These are phyloP conservation scores for Neria commutata DNA, from an alignment of 2,888 invertebrate species.

Conservation along the genomic window DNA sequence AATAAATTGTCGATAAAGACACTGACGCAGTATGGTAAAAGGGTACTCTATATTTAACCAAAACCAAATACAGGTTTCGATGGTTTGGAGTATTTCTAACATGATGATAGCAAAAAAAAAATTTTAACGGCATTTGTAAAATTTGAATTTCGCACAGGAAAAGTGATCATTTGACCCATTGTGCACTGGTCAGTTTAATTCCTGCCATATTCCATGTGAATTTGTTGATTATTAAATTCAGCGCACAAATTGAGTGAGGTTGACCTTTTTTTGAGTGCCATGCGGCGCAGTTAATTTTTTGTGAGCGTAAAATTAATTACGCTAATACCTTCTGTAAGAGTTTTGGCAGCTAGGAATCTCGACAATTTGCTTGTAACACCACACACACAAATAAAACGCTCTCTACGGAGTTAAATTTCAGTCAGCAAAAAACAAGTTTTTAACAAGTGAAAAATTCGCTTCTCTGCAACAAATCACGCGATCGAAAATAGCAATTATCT, in stretches of 20 bases:
- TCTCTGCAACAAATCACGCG: slow-evolving; percentile 16
- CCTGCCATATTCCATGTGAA: slow-evolving; percentile 6
- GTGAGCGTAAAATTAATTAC: slow-evolving; percentile 45
- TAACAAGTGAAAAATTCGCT: neutral
- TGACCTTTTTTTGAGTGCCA: slow-evolving; percentile 24
- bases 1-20: no score
- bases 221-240: slow-evolving; percentile 16
- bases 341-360: slow-evolving; percentile 35
- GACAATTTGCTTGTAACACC: slow-evolving; percentile 32
- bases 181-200: no score
- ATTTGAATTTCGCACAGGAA: no score
- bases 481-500: slow-evolving; percentile 32
- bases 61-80: no score
- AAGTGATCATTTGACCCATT: no score
- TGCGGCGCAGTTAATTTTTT: slow-evolving; percentile 23
- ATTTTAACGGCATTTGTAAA: no score
- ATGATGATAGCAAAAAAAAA: no score
- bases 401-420: neutral
- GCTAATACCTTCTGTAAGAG: slow-evolving; percentile 39
- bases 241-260: slow-evolving; percentile 15
- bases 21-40: no score
- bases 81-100: no score
- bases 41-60: no score
- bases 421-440: neutral
- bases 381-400: slow-evolving; percentile 2